phyloP scores from a whole-genome alignment of 2,888 invertebrate genomes.

The Philhelius pedissequus region DNA sequence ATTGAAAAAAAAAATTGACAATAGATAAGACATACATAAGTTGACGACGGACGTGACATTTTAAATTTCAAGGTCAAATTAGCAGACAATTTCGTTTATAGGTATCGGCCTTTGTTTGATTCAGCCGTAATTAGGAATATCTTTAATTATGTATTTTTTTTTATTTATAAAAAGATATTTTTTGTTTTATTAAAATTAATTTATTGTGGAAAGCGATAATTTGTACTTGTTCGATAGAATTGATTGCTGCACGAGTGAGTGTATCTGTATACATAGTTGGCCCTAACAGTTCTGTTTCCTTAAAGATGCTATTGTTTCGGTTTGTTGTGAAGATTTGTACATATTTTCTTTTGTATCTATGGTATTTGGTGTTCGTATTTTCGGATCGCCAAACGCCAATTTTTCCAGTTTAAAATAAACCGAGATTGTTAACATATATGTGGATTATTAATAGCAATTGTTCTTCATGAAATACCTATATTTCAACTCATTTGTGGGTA shows the following conservation, averaged over 20 bases:
- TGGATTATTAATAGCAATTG: too few species aligned
- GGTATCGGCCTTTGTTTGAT: neutral
- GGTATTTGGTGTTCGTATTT: too few species aligned
- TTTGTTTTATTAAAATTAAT: neutral
- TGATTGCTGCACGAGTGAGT: neutral
- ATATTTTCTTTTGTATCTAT: too few species aligned
- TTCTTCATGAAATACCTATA: too few species aligned
- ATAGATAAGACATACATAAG: neutral
- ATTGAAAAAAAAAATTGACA: neutral
- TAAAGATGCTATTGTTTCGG: neutral
- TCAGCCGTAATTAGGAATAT: neutral
- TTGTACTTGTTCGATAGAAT: neutral
- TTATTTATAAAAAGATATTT: neutral
- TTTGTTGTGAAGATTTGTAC: too few species aligned
- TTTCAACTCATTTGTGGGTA: too few species aligned
- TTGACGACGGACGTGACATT: constrained; percentile 22
- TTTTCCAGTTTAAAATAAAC: too few species aligned
- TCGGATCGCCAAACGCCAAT: too few species aligned
- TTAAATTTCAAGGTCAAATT: constrained; percentile 52
- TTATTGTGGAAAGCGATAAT: too few species aligned
- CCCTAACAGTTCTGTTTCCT: neutral
- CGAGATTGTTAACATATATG: too few species aligned
- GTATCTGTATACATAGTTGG: neutral
- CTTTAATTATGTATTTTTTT: neutral
- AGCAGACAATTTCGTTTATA: constrained; percentile 7